These are phyloP conservation scores for Archaeoteleia sp. DNA, from an alignment of 2,888 invertebrate species.

Conservation along the genomic window DNA sequence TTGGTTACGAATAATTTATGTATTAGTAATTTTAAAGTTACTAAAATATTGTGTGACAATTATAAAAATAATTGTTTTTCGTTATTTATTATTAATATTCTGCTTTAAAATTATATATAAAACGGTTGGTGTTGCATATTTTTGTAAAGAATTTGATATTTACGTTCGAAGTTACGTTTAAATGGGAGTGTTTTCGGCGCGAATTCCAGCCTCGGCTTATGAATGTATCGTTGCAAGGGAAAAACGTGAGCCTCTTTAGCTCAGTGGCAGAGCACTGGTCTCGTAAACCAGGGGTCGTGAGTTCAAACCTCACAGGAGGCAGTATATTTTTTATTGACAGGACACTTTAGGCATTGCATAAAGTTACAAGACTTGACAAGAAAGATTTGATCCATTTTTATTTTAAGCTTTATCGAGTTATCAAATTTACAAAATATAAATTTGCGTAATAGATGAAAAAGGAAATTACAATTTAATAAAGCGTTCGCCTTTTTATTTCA, in stretches of 20 bases:
- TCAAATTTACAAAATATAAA: no score
- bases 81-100: no score
- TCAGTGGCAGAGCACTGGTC: slow-evolving; percentile 92
- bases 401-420: background rate
- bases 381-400: background rate
- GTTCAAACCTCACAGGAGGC: slow-evolving; percentile 91
- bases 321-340: slow-evolving; percentile 68
- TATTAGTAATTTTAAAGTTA: no score
- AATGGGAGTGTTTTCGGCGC: slow-evolving; percentile 19
- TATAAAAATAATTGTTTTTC: background rate
- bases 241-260: slow-evolving; percentile 82
- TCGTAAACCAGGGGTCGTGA: slow-evolving; percentile 92
- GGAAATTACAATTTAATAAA: no score
- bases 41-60: background rate
- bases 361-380: no score
- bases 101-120: no score
- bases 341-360: no score
- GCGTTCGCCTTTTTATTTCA: background rate
- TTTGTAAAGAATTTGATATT: no score
- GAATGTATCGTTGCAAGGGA: slow-evolving; percentile 4
- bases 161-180: background rate
- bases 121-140: no score
- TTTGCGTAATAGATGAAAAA: no score
- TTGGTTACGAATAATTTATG: no score
- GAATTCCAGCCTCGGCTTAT: slow-evolving; percentile 31